phyloP scores from a whole-genome alignment of 35 echinoderm and acorn worm species.

The Holothuria glaberrima region DNA sequence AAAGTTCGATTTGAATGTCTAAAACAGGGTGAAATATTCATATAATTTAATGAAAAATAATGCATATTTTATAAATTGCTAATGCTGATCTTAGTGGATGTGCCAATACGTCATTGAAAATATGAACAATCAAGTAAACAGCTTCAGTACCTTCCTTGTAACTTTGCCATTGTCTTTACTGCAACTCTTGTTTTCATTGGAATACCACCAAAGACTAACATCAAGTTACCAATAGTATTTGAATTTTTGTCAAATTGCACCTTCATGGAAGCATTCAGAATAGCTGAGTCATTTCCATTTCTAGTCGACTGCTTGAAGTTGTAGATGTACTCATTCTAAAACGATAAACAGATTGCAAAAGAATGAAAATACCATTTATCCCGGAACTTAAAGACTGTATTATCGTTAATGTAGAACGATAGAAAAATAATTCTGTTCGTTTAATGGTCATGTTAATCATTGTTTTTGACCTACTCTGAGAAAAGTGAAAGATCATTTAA shows the following conservation, averaged over 20 bases:
- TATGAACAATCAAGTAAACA: not conserved
- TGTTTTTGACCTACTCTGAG: too few species aligned
- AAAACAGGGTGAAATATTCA: too few species aligned
- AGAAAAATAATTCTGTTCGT: too few species aligned
- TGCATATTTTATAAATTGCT: too few species aligned
- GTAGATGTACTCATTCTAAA: slow-evolving; percentile 2
- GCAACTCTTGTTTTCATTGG: not conserved
- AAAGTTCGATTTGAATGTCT: too few species aligned
- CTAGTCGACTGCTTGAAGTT: slow-evolving; percentile 2
- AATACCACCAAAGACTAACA: not conserved
- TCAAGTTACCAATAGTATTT: not conserved
- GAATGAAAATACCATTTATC: not conserved
- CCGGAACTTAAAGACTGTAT: too few species aligned
- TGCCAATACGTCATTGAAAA: not conserved
- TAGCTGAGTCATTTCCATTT: not conserved
- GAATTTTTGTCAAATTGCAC: not conserved
- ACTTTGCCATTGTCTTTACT: not conserved
- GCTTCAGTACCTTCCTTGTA: not conserved
- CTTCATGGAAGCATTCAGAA: not conserved
- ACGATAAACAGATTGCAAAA: not conserved
- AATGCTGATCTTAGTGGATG: not conserved
- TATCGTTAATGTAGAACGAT: too few species aligned
- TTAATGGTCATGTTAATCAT: too few species aligned
- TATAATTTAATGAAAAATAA: too few species aligned
- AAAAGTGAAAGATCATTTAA: too few species aligned